Percentiles rank a stretch among this genome's conserved stretches.
These are phyloP conservation scores for Neelides folsomi DNA, from an alignment of 2,888 invertebrate genomes.

Conservation along the genomic window DNA sequence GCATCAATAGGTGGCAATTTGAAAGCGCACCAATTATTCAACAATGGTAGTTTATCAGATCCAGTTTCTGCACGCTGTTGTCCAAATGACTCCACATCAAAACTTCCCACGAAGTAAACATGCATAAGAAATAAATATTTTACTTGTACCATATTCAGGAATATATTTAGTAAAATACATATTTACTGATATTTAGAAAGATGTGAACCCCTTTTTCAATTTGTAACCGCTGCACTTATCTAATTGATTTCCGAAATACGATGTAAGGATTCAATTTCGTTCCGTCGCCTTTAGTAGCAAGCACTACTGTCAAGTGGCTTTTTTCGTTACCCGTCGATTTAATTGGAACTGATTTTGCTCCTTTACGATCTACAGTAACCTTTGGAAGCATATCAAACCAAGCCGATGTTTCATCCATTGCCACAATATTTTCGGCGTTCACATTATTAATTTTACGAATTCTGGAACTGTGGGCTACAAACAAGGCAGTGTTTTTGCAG, in stretches of 20 bases:
- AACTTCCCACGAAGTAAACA: too few species aligned
- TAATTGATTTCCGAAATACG: constrained; percentile 1
- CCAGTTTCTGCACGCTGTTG: too few species aligned
- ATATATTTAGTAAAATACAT: too few species aligned
- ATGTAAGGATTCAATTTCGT: constrained; percentile 3
- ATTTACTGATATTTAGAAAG: too few species aligned
- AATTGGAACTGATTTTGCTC: background rate
- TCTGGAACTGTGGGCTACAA: background rate
- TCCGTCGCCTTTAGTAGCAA: constrained; percentile 5
- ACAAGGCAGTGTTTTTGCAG: background rate
- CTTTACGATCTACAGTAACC: background rate
- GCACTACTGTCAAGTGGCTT: background rate
- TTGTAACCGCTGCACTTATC: too few species aligned
- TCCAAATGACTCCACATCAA: too few species aligned
- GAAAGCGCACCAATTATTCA: too few species aligned
- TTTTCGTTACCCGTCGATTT: constrained; percentile 6
- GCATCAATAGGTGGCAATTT: too few species aligned
- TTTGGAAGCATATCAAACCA: background rate
- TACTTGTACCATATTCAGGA: too few species aligned
- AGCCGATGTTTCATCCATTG: background rate
- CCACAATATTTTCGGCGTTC: background rate
- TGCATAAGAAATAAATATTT: too few species aligned
- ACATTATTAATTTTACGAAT: background rate
- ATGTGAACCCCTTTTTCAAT: too few species aligned
- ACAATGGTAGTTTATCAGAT: too few species aligned